Conservation (phyloP, 2,113 vertebrate species). For the Craseonycteris thonglongyai region DNA sequence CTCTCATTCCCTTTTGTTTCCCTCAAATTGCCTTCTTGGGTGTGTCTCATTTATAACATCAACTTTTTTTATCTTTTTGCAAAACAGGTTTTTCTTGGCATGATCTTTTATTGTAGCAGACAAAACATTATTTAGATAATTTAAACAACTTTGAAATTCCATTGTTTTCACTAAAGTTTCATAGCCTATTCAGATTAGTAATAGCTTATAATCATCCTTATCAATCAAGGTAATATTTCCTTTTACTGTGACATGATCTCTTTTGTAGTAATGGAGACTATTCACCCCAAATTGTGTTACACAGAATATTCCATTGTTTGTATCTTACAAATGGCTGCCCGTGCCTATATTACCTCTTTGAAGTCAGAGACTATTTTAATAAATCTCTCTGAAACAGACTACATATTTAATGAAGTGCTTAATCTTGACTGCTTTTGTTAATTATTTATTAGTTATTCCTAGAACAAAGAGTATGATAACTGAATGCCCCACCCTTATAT, state of each 20-base stretch:
- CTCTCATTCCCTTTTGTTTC: background rate
- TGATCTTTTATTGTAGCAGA: background rate
- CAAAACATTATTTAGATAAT: background rate
- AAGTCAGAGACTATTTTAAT: background rate
- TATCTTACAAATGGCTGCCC: background rate
- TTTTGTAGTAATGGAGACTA: background rate
- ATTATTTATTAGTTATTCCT: background rate
- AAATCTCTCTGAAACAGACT: background rate
- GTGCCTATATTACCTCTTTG: background rate
- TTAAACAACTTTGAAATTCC: background rate
- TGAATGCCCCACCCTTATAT: background rate
- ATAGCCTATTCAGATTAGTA: background rate
- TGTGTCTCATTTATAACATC: constrained; percentile 5
- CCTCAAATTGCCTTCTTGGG: background rate
- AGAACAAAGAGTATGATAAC: background rate
- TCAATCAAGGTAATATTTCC: background rate
- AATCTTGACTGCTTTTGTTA: background rate
- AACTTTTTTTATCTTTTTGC: background rate
- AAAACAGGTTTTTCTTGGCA: background rate
- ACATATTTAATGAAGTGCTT: background rate
- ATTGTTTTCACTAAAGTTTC: background rate
- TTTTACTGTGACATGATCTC: background rate
- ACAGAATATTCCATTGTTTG: background rate
- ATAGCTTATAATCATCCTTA: background rate
- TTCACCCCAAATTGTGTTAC: background rate